These are phyloP conservation scores for Apotomis betuletana DNA, from an alignment of 2,888 invertebrate species.

Conservation along the genomic window DNA sequence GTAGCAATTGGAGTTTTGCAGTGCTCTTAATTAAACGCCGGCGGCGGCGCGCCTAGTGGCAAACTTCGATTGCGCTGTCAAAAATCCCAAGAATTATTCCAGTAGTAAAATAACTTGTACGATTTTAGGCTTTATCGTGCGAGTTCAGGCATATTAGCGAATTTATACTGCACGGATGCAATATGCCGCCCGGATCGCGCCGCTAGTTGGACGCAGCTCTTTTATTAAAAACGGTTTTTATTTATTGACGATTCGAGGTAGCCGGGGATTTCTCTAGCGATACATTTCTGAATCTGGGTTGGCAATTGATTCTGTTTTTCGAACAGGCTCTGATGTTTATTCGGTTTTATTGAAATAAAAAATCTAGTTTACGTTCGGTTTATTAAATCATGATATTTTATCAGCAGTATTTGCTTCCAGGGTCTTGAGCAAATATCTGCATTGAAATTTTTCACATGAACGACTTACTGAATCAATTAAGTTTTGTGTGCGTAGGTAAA, in stretches of 20 bases:
- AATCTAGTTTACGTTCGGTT: conserved; percentile 10
- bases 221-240: conserved; percentile 80
- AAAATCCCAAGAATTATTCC: conserved; percentile 83
- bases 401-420: neutral
- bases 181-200: conserved; percentile 69
- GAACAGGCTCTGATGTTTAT: conserved; percentile 16
- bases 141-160: conserved; percentile 81
- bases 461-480: neutral
- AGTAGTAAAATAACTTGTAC: conserved; percentile 79
- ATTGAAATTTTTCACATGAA: neutral
- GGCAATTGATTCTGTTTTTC: conserved; percentile 44
- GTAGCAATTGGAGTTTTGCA: conserved; percentile 66
- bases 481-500: neutral
- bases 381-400: neutral
- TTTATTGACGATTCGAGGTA: conserved; percentile 74
- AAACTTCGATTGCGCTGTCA: conserved; percentile 83
- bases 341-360: conserved; percentile 14
- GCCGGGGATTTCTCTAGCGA: conserved; percentile 60
- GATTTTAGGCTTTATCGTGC: conserved; percentile 81
- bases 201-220: conserved; percentile 67
- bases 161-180: conserved; percentile 78
- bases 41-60: conserved; percentile 71
- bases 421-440: neutral
- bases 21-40: conserved; percentile 77
- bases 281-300: conserved; percentile 49